A percentile compares a stretch with the other conserved stretches of the same genome.
These are phyloP conservation scores for Lepidurus couesii DNA, from an alignment of 1,140 invertebrate species.

Conservation along the genomic window DNA sequence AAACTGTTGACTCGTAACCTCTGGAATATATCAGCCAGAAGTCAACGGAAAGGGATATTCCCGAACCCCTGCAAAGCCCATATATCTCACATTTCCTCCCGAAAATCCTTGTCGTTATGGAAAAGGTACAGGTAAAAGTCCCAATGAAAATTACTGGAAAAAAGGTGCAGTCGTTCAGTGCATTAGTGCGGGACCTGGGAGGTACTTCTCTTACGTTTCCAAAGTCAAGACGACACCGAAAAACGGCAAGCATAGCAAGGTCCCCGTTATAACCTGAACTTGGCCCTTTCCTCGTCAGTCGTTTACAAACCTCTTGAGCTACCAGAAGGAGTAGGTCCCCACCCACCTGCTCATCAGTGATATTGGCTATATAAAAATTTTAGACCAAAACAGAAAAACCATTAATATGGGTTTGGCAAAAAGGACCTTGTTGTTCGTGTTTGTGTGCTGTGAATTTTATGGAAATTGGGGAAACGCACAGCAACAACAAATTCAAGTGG, in stretches of 20 bases:
- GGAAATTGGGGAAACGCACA: background rate
- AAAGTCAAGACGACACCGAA: background rate
- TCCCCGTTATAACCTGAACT: slow-evolving; percentile 21
- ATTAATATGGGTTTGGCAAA: background rate
- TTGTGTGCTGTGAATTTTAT: background rate
- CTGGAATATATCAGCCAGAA: too few relatives aligned
- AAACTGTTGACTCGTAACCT: too few relatives aligned
- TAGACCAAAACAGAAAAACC: background rate
- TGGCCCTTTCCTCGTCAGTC: slow-evolving; percentile 10
- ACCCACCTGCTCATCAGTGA: background rate
- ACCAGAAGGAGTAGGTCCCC: background rate
- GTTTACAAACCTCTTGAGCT: slow-evolving; percentile 7
- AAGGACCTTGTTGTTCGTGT: background rate
- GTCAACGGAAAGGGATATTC: background rate
- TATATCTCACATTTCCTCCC: background rate
- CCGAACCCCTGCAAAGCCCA: background rate
- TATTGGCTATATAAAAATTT: background rate
- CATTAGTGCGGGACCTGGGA: slow-evolving; percentile 11
- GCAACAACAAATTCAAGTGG: background rate
- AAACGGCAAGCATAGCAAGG: background rate
- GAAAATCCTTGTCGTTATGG: background rate
- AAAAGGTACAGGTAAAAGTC: background rate
- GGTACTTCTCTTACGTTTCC: slow-evolving; percentile 2
- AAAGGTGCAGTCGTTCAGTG: slow-evolving; percentile 8
- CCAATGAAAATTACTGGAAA: background rate